phyloP scores from a whole-genome alignment of 2,888 invertebrate species.

The Leptarthrus brevirostris region DNA sequence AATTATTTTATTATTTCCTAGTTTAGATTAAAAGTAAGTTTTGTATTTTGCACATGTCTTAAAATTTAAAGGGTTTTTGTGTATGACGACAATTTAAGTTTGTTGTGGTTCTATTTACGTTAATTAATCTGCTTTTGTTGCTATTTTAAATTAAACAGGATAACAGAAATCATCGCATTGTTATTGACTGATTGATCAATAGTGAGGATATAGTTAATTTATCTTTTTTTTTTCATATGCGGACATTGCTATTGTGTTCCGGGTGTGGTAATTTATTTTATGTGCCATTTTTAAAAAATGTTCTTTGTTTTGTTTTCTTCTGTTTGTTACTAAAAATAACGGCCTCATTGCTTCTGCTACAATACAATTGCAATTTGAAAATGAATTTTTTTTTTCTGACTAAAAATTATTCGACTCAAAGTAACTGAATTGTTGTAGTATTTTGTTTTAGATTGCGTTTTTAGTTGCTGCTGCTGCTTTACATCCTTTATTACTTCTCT shows the following conservation, averaged over 20 bases:
- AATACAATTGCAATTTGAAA: constrained; percentile 39
- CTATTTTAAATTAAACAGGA: constrained; percentile 42
- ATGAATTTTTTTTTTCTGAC: constrained; percentile 50
- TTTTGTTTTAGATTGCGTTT: constrained; percentile 31
- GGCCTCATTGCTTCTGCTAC: constrained; percentile 30
- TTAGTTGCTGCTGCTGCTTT: constrained; percentile 14
- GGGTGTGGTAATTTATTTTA: constrained; percentile 39
- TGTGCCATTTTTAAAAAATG: constrained; percentile 40
- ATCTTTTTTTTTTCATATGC: constrained; percentile 28
- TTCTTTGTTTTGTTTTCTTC: constrained; percentile 37
- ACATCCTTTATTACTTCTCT: constrained; percentile 29
- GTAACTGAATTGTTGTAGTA: constrained; percentile 19
- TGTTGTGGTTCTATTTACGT: constrained; percentile 41
- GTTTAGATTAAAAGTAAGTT: constrained; percentile 34
- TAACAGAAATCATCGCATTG: constrained; percentile 19
- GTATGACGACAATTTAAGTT: constrained; percentile 53
- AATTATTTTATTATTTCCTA: constrained; percentile 48
- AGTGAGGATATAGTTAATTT: constrained; percentile 27
- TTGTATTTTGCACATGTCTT: constrained; percentile 46
- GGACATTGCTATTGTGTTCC: constrained; percentile 34
- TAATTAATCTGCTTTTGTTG: constrained; percentile 36
- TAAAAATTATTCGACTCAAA: constrained; percentile 44
- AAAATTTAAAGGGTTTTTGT: constrained; percentile 47
- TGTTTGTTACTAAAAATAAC: constrained; percentile 17
- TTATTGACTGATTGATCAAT: constrained; percentile 5